phyloP scores from a whole-genome alignment of 92 coral and sea anemone species.

The Hydrozoanthus gracilis region DNA sequence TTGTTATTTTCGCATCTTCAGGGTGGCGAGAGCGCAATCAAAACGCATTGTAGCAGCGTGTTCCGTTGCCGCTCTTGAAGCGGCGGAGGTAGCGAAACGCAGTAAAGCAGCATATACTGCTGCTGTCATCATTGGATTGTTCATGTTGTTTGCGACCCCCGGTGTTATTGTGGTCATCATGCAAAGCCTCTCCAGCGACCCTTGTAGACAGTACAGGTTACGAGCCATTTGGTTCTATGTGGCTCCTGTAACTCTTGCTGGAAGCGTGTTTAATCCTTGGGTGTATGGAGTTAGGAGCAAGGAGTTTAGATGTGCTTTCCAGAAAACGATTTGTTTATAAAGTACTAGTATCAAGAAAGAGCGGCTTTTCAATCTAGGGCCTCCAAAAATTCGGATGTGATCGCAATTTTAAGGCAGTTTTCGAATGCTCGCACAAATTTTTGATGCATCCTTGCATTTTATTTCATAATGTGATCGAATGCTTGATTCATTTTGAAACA shows the following conservation, averaged over 20 bases:
- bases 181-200: slow-evolving; percentile 10
- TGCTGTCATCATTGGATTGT: slow-evolving; percentile 25
- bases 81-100: slow-evolving; percentile 30
- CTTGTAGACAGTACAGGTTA: slow-evolving; percentile 17
- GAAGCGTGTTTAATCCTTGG: slow-evolving; percentile 35
- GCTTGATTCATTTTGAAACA: too few relatives aligned
- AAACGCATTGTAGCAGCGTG: slow-evolving; percentile 38
- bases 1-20: slow-evolving; percentile 41
- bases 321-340: slow-evolving; percentile 11
- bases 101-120: slow-evolving; percentile 32
- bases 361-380: too few relatives aligned
- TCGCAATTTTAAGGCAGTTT: too few relatives aligned
- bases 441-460: too few relatives aligned
- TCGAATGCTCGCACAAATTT: too few relatives aligned
- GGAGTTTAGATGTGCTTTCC: slow-evolving; percentile 30
- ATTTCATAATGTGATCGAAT: too few relatives aligned
- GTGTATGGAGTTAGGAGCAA: slow-evolving; percentile 34
- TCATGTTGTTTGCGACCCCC: slow-evolving; percentile 20
- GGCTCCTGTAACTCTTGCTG: slow-evolving; percentile 17
- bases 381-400: too few relatives aligned
- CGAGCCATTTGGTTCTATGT: slow-evolving; percentile 37
- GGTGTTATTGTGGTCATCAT: slow-evolving; percentile 23
- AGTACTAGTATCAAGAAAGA: neutral
- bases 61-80: slow-evolving; percentile 33
- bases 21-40: slow-evolving; percentile 30